A percentile compares a stretch with the other conserved stretches of the same genome.
phyloP scores from a whole-genome alignment of 2,797 vertebrate species.

The Psittacula derbiana region DNA sequence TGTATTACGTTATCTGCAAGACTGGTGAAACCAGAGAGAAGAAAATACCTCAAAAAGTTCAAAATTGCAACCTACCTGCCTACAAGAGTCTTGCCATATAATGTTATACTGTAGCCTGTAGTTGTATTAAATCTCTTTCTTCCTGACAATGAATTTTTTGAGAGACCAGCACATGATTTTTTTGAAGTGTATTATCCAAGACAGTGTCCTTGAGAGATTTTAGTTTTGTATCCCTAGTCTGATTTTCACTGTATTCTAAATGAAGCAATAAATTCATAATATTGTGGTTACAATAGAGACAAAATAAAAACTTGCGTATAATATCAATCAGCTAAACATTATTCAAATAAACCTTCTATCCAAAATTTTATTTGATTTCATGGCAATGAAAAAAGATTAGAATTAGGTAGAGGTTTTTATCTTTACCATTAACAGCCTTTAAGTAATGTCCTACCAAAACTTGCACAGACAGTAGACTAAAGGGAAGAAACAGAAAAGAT shows the following conservation, averaged over 20 bases:
- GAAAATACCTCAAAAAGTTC: conserved; percentile 33
- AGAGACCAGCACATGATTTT: conserved; percentile 51
- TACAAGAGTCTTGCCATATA: conserved; percentile 23
- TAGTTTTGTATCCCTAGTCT: conserved; percentile 58
- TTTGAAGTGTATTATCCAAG: conserved; percentile 67
- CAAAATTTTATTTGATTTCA: conserved; percentile 52
- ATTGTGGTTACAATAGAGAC: conserved; percentile 58
- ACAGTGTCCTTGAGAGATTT: conserved; percentile 54
- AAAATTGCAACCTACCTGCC: conserved; percentile 12
- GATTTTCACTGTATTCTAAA: conserved; percentile 70
- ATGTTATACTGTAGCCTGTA: conserved; percentile 4
- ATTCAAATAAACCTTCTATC: conserved; percentile 59
- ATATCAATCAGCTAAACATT: conserved; percentile 45
- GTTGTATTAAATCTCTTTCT: conserved; percentile 50
- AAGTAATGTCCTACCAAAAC: conserved; percentile 6
- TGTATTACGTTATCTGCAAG: neutral
- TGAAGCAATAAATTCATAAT: conserved; percentile 25
- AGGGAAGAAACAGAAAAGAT: neutral
- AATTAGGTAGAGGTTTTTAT: neutral
- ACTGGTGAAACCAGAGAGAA: conserved; percentile 17
- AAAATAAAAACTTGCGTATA: conserved; percentile 48
- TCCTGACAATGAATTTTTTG: conserved; percentile 54
- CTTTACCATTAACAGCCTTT: neutral
- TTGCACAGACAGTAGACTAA: neutral
- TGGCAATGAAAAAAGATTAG: neutral